Conservation (phyloP, 2,113 vertebrate genomes). For the Tetrao urogallus region DNA sequence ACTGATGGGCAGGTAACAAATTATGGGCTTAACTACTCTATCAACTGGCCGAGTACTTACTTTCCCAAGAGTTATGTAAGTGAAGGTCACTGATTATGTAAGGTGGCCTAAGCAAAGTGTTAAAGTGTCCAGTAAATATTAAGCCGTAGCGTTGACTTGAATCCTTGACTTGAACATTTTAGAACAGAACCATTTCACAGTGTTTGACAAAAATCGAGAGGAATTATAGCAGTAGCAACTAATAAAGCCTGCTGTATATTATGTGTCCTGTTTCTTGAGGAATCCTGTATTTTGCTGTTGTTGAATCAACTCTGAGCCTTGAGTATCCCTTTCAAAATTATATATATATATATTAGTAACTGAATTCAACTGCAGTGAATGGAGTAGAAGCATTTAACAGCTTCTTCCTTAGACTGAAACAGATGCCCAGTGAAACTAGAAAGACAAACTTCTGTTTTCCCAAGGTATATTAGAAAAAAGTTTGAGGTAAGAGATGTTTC, state of each 20-base stretch:
- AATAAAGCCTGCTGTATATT: not conserved
- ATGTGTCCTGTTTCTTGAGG: not conserved
- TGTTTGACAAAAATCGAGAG: not conserved
- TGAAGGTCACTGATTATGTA: not conserved
- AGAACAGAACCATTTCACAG: not conserved
- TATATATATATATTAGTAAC: not conserved
- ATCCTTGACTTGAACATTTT: not conserved
- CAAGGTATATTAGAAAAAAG: not conserved
- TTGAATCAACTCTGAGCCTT: not conserved
- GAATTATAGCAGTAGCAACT: not conserved
- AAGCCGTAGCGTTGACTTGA: not conserved
- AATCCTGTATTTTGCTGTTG: not conserved
- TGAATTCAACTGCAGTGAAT: not conserved
- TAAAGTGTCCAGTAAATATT: not conserved
- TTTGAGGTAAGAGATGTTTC: not conserved
- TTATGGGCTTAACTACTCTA: not conserved
- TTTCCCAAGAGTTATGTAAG: not conserved
- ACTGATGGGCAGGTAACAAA: conserved; percentile 88
- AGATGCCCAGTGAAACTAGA: not conserved
- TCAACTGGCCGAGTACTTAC: not conserved
- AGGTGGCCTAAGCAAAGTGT: rapidly evolving
- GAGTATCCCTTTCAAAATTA: not conserved
- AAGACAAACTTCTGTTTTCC: not conserved
- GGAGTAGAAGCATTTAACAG: not conserved
- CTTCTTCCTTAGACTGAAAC: not conserved